These are phyloP conservation scores for Coenobita brevimanus DNA, from an alignment of 1,140 invertebrate species.

Conservation along the genomic window DNA sequence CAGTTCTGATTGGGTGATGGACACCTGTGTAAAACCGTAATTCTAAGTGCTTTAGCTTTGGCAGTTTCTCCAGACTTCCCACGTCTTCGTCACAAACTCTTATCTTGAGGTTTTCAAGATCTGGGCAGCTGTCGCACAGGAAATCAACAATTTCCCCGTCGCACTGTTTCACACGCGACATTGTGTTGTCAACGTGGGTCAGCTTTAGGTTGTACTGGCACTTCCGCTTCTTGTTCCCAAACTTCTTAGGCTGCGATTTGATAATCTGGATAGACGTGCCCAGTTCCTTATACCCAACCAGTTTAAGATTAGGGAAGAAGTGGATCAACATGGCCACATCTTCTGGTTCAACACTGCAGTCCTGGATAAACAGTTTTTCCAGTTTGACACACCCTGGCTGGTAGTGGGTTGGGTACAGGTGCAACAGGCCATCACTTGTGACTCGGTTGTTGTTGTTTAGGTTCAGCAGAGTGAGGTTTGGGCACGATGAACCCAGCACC, in stretches of 20 bases:
- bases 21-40: constrained; percentile 47
- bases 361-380: constrained; percentile 48
- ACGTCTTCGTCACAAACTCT: constrained; percentile 56
- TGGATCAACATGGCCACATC: constrained; percentile 55
- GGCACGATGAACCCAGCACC: constrained; percentile 34
- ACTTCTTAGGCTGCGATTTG: constrained; percentile 39
- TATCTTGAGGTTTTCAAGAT: constrained; percentile 49
- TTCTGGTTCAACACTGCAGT: constrained; percentile 47
- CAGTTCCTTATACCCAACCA: constrained; percentile 49
- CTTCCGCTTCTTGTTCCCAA: neutral
- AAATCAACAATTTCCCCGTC: constrained; percentile 57
- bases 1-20: constrained; percentile 41
- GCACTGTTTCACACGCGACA: constrained; percentile 31
- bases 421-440: constrained; percentile 28
- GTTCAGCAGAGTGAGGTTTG: constrained; percentile 33
- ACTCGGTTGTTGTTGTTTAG: constrained; percentile 59
- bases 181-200: constrained; percentile 50
- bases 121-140: constrained; percentile 30
- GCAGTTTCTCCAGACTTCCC: constrained; percentile 11
- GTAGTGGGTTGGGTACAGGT: constrained; percentile 34
- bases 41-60: constrained; percentile 39
- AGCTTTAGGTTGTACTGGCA: constrained; percentile 20
- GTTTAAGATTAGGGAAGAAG: constrained; percentile 39
- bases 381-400: constrained; percentile 31
- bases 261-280: constrained; percentile 41